Evolutionary conservation across 2,888 invertebrate species (phyloP).

Genomic region (Eupeodes latifasciatus): DNA sequence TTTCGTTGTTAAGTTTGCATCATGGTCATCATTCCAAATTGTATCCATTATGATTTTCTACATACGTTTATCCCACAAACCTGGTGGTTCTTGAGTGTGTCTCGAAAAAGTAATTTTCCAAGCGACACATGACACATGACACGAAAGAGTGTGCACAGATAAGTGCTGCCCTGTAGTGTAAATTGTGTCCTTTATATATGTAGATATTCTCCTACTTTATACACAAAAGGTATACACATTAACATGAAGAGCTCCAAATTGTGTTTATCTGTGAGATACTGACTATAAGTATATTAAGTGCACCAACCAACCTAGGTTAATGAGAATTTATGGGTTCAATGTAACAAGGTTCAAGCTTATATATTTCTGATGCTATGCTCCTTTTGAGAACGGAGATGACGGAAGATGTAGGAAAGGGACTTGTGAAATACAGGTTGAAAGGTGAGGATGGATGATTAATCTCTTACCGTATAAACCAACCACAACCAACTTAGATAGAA

Average conservation of each 20-base stretch:
- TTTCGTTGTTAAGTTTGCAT: not conserved
- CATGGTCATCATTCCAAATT: constrained; percentile 42
- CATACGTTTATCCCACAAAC: not conserved
- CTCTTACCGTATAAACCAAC: constrained; percentile 48
- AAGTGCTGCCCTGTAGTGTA: constrained; percentile 66
- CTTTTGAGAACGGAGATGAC: not conserved
- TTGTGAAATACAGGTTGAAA: not conserved
- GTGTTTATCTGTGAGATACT: constrained; percentile 29
- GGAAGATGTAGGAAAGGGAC: too few species aligned
- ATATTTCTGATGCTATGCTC: not conserved
- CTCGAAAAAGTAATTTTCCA: constrained; percentile 44
- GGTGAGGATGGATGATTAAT: constrained; percentile 62
- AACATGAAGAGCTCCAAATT: constrained; percentile 55
- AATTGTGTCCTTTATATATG: constrained; percentile 47
- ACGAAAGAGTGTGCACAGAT: constrained; percentile 52
- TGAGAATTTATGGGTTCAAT: constrained; percentile 73
- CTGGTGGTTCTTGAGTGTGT: not conserved
- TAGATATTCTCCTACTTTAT: not conserved
- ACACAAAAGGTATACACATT: too few species aligned
- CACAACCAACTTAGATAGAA: not conserved
- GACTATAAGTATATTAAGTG: constrained; percentile 31
- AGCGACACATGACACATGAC: constrained; percentile 15
- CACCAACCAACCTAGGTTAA: constrained; percentile 58
- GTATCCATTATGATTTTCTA: constrained; percentile 48
- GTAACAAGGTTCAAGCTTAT: constrained; percentile 48